A percentile compares a stretch with the other conserved stretches of the same genome.
These are phyloP conservation scores for Drosophila hydei DNA, from an alignment of 1,140 invertebrate species.

Conservation along the genomic window DNA sequence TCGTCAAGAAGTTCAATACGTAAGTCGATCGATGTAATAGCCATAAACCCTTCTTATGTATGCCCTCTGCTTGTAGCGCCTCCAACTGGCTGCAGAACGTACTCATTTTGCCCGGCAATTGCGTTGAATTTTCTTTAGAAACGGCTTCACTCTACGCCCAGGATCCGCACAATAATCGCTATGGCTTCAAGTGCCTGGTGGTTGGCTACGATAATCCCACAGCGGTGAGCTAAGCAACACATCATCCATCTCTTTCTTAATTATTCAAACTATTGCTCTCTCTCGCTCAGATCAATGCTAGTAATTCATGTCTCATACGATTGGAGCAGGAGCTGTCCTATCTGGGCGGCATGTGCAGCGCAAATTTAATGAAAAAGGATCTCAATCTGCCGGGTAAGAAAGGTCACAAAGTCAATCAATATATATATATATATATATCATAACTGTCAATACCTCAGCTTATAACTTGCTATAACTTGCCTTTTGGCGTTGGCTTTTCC, in stretches of 20 bases:
- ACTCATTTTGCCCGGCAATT: constrained; percentile 95
- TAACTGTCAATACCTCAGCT: too few relatives aligned
- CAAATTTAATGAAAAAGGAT: constrained; percentile 94
- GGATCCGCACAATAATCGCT: constrained; percentile 92
- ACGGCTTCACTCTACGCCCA: constrained; percentile 98
- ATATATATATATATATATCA: neutral
- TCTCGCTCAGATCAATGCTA: constrained; percentile 69
- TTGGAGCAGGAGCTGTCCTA: constrained; percentile 96
- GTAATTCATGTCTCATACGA: constrained; percentile 87
- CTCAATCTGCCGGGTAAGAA: constrained; percentile 88
- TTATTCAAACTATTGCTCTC: constrained; percentile 65
- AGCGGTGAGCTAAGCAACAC: constrained; percentile 44
- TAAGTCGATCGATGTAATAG: constrained; percentile 34
- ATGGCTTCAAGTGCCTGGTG: constrained; percentile 96
- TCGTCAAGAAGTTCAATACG: constrained; percentile 83
- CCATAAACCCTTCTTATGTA: neutral
- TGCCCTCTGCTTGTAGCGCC: constrained; percentile 83
- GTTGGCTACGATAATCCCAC: constrained; percentile 95
- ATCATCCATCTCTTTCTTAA: neutral
- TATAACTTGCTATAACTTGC: too few relatives aligned
- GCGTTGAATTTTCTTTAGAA: constrained; percentile 97
- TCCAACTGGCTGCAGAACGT: constrained; percentile 94
- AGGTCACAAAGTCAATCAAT: too few relatives aligned
- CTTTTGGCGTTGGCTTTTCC: too few relatives aligned
- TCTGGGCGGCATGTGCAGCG: constrained; percentile 95